Percentiles rank a stretch among this genome's conserved stretches.
phyloP scores from a whole-genome alignment of 2,888 invertebrate species.

The Sminthurinus aureus region DNA sequence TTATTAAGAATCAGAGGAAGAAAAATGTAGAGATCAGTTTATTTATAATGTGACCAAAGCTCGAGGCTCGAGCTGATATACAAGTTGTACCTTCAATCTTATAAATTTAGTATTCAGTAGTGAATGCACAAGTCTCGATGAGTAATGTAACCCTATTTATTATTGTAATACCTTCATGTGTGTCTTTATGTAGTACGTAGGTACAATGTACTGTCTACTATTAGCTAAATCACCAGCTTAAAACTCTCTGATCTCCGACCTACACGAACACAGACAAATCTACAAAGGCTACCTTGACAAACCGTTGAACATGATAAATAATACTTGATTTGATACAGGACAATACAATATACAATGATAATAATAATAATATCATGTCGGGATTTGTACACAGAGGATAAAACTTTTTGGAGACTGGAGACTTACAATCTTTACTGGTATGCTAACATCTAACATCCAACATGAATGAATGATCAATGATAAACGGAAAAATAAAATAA shows the following conservation, averaged over 20 bases:
- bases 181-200: background rate
- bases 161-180: background rate
- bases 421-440: too few relatives aligned
- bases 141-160: constrained; percentile 36
- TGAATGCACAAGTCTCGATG: background rate
- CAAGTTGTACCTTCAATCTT: background rate
- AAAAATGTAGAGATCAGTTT: background rate
- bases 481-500: too few relatives aligned
- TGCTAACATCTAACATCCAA: too few relatives aligned
- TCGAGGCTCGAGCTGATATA: background rate
- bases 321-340: background rate
- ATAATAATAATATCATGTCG: background rate
- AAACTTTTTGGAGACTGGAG: too few relatives aligned
- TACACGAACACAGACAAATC: constrained; percentile 5
- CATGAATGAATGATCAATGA: too few relatives aligned
- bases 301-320: constrained; percentile 17
- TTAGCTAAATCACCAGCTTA: constrained; percentile 21
- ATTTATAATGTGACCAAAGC: background rate
- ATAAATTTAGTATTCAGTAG: background rate
- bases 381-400: background rate
- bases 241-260: constrained; percentile 10
- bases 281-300: background rate
- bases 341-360: background rate
- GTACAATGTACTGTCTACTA: background rate
- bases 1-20: too few relatives aligned